A percentile compares a stretch with the other conserved stretches of the same genome.
phyloP scores from a whole-genome alignment of 1,140 invertebrate genomes.

The Habropoda laboriosa region DNA sequence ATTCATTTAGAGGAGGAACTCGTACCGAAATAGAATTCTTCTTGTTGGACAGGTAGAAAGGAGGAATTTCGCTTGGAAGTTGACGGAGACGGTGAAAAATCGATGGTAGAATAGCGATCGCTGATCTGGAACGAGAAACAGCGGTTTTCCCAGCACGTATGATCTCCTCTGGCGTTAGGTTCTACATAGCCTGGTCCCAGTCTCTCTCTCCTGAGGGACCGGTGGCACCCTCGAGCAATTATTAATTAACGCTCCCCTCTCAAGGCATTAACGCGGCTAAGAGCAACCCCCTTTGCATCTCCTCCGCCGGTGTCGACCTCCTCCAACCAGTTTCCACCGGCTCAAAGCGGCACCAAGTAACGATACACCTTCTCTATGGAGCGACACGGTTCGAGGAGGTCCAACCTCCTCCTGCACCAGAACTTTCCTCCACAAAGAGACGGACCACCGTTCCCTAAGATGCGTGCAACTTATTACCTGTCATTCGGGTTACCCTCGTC shows the following conservation, averaged over 20 bases:
- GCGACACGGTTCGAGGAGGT: constrained; percentile 67
- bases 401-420: constrained; percentile 62
- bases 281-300: constrained; percentile 74
- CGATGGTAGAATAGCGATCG: constrained; percentile 56
- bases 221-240: constrained; percentile 77
- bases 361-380: constrained; percentile 76
- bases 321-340: constrained; percentile 67
- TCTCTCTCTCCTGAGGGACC: constrained; percentile 65
- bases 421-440: constrained; percentile 73
- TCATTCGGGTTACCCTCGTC: constrained; percentile 4
- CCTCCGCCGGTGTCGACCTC: constrained; percentile 65
- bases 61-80: too few species aligned
- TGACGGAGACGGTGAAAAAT: background rate
- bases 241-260: constrained; percentile 81
- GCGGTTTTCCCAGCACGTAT: constrained; percentile 56
- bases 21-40: too few species aligned
- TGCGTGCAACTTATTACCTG: constrained; percentile 37
- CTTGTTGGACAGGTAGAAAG: background rate
- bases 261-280: constrained; percentile 79
- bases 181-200: constrained; percentile 50
- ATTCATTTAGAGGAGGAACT: too few species aligned
- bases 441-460: constrained; percentile 47
- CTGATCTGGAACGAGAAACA: constrained; percentile 47
- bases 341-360: constrained; percentile 78
- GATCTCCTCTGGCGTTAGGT: constrained; percentile 48